phyloP scores from a whole-genome alignment of 2,888 invertebrate genomes.

The Patella ulyssiponensis region DNA sequence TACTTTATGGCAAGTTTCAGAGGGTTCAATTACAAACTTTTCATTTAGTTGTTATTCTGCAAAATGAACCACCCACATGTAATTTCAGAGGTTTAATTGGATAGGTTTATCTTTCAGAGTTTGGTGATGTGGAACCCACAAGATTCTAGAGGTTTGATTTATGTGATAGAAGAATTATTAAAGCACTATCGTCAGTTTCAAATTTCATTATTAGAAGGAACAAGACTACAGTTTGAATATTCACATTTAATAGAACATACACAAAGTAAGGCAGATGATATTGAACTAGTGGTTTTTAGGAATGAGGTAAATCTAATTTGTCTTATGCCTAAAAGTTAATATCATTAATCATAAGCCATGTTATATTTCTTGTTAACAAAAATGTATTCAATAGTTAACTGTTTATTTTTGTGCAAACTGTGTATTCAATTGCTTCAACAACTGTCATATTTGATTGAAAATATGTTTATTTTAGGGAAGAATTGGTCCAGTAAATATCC shows the following conservation, averaged over 20 bases:
- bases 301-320: slow-evolving; percentile 47
- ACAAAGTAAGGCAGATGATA: slow-evolving; percentile 76
- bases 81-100: too few species aligned
- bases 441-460: too few species aligned
- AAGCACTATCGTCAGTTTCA: slow-evolving; percentile 78
- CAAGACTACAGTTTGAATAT: slow-evolving; percentile 79
- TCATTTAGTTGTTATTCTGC: too few species aligned
- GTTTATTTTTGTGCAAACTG: too few species aligned
- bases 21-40: too few species aligned
- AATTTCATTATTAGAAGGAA: slow-evolving; percentile 71
- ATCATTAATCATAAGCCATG: neutral
- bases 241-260: slow-evolving; percentile 77
- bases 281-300: slow-evolving; percentile 78
- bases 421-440: too few species aligned
- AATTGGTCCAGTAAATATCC: slow-evolving; percentile 77
- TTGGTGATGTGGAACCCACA: slow-evolving; percentile 79
- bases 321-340: neutral
- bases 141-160: slow-evolving; percentile 77
- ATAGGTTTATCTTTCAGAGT: slow-evolving; percentile 47
- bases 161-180: slow-evolving; percentile 79
- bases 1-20: too few species aligned
- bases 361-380: neutral
- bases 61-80: too few species aligned
- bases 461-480: slow-evolving; percentile 43
- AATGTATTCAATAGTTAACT: neutral